Evolutionary conservation across 1,140 invertebrate species (phyloP), one percentile per base, ranked within the genome.

Genomic region (Habropoda laboriosa): DNA sequence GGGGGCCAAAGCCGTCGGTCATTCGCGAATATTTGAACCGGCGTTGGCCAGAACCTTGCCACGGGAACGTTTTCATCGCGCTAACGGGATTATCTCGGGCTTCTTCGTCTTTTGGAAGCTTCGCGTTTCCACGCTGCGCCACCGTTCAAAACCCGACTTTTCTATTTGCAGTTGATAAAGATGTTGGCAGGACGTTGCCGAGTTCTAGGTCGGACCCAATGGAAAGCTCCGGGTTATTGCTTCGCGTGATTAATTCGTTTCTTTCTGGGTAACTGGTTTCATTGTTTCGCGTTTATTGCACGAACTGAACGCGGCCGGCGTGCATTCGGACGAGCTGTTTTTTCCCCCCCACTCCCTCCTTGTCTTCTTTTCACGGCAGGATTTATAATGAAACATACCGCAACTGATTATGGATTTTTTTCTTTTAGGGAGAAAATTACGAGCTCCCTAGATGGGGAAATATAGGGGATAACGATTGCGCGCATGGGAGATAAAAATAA

Each of bases 171-270:
- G 6, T 53, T 42, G 35, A 66, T 35, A 51, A 53, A 75, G 60
- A 66, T 55, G 21, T 51, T 40, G 32, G 32, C 58, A 51, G 32
- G 24, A 24, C n/a, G 71, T 61, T 13, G 51, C 42, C 16, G 57
- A 16, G 24, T 24, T 61, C n/a, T 35, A 32, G 42, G 27, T 13
- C 51, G 49, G 5, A 13, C 4, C 40, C 24, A 61, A 42, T 42
- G 51, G 53, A 71, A 71, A 71, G 51, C 68, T 70, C 18, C 18
- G 51, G 68, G 68, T 73, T 73, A 63, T 63, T 51, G 55, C 42
- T 42, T 24, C 53, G 53, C 55, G 40, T 24, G 70, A 71, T 71
- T 71, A 71, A 71, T 71, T 57, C 27, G 51, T 71, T 71, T 27
- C 68, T 57, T 71, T 57, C 68, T 42, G 51, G 68, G 35, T 38